These are phyloP conservation scores for Hypolimnas misippus DNA, from an alignment of 2,888 invertebrate species.

Conservation along the genomic window DNA sequence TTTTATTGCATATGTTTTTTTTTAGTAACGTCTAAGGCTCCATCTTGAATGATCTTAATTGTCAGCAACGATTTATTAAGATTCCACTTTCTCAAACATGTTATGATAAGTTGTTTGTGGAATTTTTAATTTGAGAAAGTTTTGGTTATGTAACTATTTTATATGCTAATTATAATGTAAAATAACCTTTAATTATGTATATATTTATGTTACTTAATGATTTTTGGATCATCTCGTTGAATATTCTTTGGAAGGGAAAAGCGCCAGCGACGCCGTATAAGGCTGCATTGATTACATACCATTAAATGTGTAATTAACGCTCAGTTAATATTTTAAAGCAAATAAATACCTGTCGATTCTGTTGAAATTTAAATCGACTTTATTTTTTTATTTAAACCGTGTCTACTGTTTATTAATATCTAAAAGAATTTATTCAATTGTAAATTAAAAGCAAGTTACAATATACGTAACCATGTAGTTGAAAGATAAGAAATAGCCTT, in stretches of 20 bases:
- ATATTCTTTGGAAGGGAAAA: not conserved
- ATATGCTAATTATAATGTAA: conserved; percentile 10
- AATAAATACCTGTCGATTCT: not conserved
- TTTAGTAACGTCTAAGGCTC: conserved; percentile 15
- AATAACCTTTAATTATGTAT: conserved; percentile 7
- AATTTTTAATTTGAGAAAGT: conserved; percentile 26
- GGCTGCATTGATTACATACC: not conserved
- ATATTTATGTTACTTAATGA: not conserved
- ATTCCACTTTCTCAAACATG: conserved; percentile 16
- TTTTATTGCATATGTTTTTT: conserved; percentile 27
- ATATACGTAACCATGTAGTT: not conserved
- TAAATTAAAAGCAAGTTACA: not conserved
- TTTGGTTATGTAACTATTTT: conserved; percentile 12
- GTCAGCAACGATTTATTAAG: conserved; percentile 16
- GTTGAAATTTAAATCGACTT: not conserved
- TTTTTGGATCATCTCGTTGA: not conserved
- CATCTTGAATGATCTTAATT: conserved; percentile 22
- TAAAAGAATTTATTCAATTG: not conserved
- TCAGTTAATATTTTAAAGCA: not conserved
- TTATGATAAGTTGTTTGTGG: conserved; percentile 7
- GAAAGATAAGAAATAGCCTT: not conserved
- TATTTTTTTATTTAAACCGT: not conserved
- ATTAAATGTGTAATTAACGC: not conserved
- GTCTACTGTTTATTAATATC: not conserved
- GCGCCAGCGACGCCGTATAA: not conserved